These are phyloP conservation scores for Scaeva pyrastri DNA, from an alignment of 2,888 invertebrate genomes.

Conservation along the genomic window DNA sequence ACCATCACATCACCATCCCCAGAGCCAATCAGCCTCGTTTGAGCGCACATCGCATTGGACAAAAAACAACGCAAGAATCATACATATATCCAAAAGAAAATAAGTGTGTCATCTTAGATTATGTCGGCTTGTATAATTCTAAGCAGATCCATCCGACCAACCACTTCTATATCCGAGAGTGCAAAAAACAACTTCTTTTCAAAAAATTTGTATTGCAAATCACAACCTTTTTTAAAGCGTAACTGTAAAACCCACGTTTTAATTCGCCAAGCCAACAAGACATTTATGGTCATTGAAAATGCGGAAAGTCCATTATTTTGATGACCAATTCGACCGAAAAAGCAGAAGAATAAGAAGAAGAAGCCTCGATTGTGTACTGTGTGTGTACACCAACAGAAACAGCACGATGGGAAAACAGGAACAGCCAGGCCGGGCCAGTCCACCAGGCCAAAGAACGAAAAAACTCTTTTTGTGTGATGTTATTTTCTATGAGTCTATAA, in stretches of 20 bases:
- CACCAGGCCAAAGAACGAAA: slow-evolving; percentile 9
- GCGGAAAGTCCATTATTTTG: slow-evolving; percentile 75
- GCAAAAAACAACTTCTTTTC: slow-evolving; percentile 48
- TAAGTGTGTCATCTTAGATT: slow-evolving; percentile 37
- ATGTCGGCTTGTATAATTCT: slow-evolving; percentile 18
- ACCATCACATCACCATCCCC: too few species aligned
- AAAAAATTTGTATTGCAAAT: slow-evolving; percentile 72
- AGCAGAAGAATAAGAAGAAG: slow-evolving; percentile 19
- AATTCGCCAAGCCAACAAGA: slow-evolving; percentile 49
- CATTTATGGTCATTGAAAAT: slow-evolving; percentile 74
- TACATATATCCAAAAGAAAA: slow-evolving; percentile 29
- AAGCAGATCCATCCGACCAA: slow-evolving; percentile 30
- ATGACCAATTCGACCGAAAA: slow-evolving; percentile 55
- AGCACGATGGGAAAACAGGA: slow-evolving; percentile 53
- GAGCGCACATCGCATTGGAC: neutral
- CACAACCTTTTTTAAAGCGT: slow-evolving; percentile 66
- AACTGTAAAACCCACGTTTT: slow-evolving; percentile 64
- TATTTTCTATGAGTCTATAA: neutral
- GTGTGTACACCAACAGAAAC: neutral
- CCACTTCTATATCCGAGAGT: neutral
- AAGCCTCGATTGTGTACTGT: neutral
- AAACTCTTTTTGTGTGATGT: too few species aligned
- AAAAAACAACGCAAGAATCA: slow-evolving; percentile 16
- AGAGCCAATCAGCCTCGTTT: slow-evolving; percentile 40
- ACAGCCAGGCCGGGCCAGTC: slow-evolving; percentile 26